Conservation (phyloP, 2,888 invertebrate genomes). For the Nebria brevicollis region DNA sequence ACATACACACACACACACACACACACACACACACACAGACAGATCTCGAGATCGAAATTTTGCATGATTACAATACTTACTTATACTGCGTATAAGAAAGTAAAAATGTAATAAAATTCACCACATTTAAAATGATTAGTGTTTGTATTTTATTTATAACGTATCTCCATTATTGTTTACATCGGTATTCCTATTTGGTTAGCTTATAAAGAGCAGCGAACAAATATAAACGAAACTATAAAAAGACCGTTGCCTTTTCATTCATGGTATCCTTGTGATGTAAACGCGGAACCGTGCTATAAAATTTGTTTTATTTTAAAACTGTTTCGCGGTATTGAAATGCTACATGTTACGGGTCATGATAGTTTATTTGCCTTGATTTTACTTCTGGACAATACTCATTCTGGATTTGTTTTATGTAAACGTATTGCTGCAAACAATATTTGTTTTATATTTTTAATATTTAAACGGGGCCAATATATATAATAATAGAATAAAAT, state of each 20-base stretch:
- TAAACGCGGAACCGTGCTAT: slow-evolving; percentile 44
- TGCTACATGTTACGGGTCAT: slow-evolving; percentile 46
- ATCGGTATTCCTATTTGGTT: background rate
- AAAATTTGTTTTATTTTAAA: slow-evolving; percentile 46
- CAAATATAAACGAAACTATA: background rate
- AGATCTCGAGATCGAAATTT: too few relatives aligned
- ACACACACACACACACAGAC: too few relatives aligned
- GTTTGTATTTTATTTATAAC: background rate
- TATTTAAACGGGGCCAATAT: too few relatives aligned
- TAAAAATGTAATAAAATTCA: background rate
- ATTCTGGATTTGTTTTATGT: too few relatives aligned
- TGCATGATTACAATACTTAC: too few relatives aligned
- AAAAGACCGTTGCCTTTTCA: slow-evolving; percentile 44
- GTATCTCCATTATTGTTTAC: slow-evolving; percentile 3
- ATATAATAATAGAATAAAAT: background rate
- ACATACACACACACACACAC: too few relatives aligned
- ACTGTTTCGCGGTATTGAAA: slow-evolving; percentile 42
- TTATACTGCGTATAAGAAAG: too few relatives aligned
- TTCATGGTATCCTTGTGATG: slow-evolving; percentile 48
- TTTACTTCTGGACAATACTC: slow-evolving; percentile 48
- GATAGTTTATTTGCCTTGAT: slow-evolving; percentile 48
- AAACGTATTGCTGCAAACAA: too few relatives aligned
- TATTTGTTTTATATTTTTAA: too few relatives aligned
- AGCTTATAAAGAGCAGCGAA: background rate
- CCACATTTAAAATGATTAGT: background rate